Conservation (phyloP, 1,140 invertebrate species). For the Leucophenga varia region DNA sequence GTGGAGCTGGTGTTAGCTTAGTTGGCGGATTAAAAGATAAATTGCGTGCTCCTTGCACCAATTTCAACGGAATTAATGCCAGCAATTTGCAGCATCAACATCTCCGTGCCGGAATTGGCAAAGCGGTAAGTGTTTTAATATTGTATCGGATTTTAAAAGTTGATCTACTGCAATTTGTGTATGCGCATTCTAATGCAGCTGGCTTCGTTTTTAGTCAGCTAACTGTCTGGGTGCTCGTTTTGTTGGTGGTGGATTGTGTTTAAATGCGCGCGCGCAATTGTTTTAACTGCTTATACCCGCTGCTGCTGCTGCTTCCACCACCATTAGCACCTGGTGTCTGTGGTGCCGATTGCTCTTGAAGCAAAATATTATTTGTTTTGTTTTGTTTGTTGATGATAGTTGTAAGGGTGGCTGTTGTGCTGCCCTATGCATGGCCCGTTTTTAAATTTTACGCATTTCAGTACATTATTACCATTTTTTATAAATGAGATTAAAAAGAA, state of each 20-base stretch:
- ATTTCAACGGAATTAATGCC: conserved; percentile 57
- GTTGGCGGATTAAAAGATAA: conserved; percentile 14
- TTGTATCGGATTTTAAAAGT: not conserved
- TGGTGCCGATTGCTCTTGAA: too few species aligned
- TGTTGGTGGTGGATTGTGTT: conserved; percentile 43
- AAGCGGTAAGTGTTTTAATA: conserved; percentile 45
- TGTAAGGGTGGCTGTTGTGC: too few species aligned
- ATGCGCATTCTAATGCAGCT: conserved; percentile 42
- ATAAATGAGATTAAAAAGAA: too few species aligned
- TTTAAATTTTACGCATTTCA: too few species aligned
- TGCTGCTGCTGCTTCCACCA: too few species aligned
- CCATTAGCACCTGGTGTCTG: too few species aligned
- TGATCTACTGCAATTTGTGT: conserved; percentile 12
- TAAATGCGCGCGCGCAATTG: too few species aligned
- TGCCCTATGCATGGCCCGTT: too few species aligned
- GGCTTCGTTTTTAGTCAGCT: conserved; percentile 14
- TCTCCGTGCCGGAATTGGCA: conserved; percentile 22
- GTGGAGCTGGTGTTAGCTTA: not conserved
- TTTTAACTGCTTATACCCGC: too few species aligned
- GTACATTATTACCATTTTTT: too few species aligned
- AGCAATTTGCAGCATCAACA: conserved; percentile 34
- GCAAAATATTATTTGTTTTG: too few species aligned
- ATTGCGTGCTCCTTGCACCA: conserved; percentile 38
- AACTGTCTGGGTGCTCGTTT: conserved; percentile 29
- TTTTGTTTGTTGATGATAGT: too few species aligned